Evolutionary conservation across 2,888 invertebrate genomes (phyloP).

Genomic region (Lysandra bellargus): DNA sequence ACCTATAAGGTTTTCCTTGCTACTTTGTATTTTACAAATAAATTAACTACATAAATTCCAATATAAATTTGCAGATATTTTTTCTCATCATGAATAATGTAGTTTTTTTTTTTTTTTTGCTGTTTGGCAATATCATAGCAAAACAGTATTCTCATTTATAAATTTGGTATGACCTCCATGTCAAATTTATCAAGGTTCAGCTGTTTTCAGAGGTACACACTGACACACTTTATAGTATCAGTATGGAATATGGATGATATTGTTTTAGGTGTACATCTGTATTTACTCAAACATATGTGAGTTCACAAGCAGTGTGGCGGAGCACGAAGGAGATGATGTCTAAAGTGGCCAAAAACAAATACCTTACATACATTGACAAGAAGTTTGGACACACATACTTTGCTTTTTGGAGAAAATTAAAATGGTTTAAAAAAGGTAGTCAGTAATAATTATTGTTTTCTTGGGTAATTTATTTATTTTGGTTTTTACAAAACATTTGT

Average conservation of each 20-base stretch:
- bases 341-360: constrained; percentile 68
- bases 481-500: neutral
- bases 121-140: too few relatives aligned
- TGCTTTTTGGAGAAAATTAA: constrained; percentile 81
- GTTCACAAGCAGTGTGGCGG: constrained; percentile 72
- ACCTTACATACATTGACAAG: constrained; percentile 74
- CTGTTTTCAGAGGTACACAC: too few relatives aligned
- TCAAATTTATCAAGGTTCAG: neutral
- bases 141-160: neutral
- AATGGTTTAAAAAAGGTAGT: constrained; percentile 75
- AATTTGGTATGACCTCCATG: neutral
- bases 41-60: neutral
- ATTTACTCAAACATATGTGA: constrained; percentile 74
- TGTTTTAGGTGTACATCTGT: constrained; percentile 67
- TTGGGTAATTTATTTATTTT: neutral
- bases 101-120: too few relatives aligned
- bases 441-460: neutral
- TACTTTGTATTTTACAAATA: neutral
- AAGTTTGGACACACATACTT: constrained; percentile 80
- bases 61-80: neutral
- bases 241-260: constrained; percentile 18
- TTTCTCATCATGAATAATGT: neutral
- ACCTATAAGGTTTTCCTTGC: neutral
- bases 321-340: constrained; percentile 67
- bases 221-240: constrained; percentile 20